Evolutionary conservation across 1,140 invertebrate species (phyloP).

Genomic region (Zaprionus taronus): DNA sequence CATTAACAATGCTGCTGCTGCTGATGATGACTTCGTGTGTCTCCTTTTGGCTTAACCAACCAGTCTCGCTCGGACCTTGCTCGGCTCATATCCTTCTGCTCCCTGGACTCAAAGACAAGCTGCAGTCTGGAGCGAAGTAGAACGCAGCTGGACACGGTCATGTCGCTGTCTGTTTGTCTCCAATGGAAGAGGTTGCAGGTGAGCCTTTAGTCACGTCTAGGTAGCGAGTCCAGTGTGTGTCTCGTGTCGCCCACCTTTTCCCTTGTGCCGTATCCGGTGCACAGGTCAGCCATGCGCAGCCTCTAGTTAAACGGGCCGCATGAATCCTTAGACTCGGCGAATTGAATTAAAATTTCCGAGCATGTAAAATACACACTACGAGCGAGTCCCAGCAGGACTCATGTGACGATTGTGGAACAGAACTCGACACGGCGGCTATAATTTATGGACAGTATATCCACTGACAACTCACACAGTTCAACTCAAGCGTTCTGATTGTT

Average conservation of each 20-base stretch:
- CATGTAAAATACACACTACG: conserved; percentile 65
- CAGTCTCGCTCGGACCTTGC: conserved; percentile 4
- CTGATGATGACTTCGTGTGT: conserved; percentile 8
- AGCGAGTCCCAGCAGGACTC: conserved; percentile 26
- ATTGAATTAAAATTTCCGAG: conserved; percentile 73
- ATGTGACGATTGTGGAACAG: conserved; percentile 19
- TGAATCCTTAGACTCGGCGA: conserved; percentile 65
- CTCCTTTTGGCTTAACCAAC: conserved; percentile 12
- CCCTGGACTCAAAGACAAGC: conserved; percentile 70
- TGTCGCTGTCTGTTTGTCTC: conserved; percentile 76
- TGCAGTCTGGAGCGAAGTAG: conserved; percentile 58
- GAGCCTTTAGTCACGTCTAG: conserved; percentile 34
- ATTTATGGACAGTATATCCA: conserved; percentile 16
- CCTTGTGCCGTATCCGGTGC: conserved; percentile 12
- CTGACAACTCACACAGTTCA: conserved; percentile 39
- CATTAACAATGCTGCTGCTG: conserved; percentile 59
- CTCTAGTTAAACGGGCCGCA: conserved; percentile 61
- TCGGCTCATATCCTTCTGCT: conserved; percentile 22
- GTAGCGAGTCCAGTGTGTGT: not conserved
- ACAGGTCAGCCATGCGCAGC: conserved; percentile 25
- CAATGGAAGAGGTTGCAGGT: conserved; percentile 82
- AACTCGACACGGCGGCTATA: not conserved
- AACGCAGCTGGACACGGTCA: conserved; percentile 52
- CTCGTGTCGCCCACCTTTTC: not conserved
- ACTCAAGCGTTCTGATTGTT: conserved; percentile 30